Conservation (phyloP, 2,888 invertebrate species). For the Pterostichus madidus region DNA sequence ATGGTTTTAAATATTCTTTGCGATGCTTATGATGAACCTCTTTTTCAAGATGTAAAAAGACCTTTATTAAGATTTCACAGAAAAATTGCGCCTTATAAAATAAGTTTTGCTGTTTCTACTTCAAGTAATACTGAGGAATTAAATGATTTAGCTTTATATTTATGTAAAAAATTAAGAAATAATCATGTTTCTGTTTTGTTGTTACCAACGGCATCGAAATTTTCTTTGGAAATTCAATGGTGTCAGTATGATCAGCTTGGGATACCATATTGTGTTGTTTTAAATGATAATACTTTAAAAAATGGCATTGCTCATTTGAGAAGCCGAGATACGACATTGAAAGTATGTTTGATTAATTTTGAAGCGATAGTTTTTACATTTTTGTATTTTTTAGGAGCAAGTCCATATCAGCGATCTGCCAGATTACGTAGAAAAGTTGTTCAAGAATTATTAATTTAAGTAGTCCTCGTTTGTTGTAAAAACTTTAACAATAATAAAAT, state of each 20-base stretch:
- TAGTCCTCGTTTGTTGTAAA: constrained; percentile 2
- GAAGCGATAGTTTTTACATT: constrained; percentile 40
- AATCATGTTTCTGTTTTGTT: constrained; percentile 76
- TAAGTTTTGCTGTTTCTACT: constrained; percentile 81
- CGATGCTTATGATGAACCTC: constrained; percentile 80
- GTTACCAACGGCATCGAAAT: constrained; percentile 73
- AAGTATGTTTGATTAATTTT: constrained; percentile 76
- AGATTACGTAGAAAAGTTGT: constrained; percentile 80
- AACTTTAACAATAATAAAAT: constrained; percentile 8
- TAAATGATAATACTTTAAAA: constrained; percentile 83
- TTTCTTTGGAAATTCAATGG: constrained; percentile 76
- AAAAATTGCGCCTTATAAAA: constrained; percentile 88
- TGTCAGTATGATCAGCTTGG: constrained; percentile 81
- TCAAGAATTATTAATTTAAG: constrained; percentile 75
- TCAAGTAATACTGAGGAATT: constrained; percentile 76
- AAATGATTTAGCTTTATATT: constrained; percentile 79
- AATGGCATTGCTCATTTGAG: constrained; percentile 85
- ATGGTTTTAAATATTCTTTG: constrained; percentile 80
- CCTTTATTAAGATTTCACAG: constrained; percentile 82
- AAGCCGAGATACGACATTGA: constrained; percentile 84
- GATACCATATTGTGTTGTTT: constrained; percentile 86
- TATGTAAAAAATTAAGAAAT: constrained; percentile 79
- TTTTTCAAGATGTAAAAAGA: constrained; percentile 76
- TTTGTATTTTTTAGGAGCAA: constrained; percentile 81
- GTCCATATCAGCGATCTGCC: constrained; percentile 84